Evolutionary conservation across 2,113 vertebrate species (phyloP).

Genomic region (Syngnathus scovelli): DNA sequence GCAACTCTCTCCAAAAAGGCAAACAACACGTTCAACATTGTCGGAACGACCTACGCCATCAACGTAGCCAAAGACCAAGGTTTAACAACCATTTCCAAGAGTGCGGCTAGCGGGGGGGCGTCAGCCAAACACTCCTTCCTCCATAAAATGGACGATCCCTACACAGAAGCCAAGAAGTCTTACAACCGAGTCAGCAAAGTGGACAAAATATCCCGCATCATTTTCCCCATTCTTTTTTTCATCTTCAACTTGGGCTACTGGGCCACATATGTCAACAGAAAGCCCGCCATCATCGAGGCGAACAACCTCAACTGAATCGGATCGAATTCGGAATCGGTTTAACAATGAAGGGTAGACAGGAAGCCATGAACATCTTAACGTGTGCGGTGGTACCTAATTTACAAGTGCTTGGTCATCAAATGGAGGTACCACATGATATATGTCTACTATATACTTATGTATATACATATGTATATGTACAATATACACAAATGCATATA

Average conservation of each 20-base stretch:
- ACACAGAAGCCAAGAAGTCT: conserved; percentile 87
- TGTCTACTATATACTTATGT: no score
- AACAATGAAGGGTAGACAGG: conserved; percentile 25
- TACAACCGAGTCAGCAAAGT: conserved; percentile 99
- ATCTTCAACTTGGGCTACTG: conserved; percentile 98
- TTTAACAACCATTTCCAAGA: conserved; percentile 89
- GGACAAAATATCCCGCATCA: conserved; percentile 98
- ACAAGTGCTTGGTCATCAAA: no score
- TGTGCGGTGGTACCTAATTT: not conserved
- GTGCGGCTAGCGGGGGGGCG: conserved; percentile 69
- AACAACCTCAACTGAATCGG: conserved; percentile 82
- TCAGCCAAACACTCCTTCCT: conserved; percentile 64
- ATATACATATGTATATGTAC: no score
- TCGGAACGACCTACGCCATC: conserved; percentile 94
- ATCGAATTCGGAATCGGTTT: conserved; percentile 36
- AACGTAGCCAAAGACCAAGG: conserved; percentile 89
- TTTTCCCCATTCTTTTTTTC: conserved; percentile 96
- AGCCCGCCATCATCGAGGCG: conserved; percentile 87
- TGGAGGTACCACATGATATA: no score
- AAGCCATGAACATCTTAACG: conserved; percentile 49
- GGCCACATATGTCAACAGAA: conserved; percentile 96
- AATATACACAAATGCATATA: no score
- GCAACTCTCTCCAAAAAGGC: conserved; percentile 87
- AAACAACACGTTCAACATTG: conserved; percentile 97
- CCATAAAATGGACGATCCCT: conserved; percentile 80